These are phyloP conservation scores for Drosophila nigromelanica DNA, from an alignment of 1,140 invertebrate genomes.

Conservation along the genomic window DNA sequence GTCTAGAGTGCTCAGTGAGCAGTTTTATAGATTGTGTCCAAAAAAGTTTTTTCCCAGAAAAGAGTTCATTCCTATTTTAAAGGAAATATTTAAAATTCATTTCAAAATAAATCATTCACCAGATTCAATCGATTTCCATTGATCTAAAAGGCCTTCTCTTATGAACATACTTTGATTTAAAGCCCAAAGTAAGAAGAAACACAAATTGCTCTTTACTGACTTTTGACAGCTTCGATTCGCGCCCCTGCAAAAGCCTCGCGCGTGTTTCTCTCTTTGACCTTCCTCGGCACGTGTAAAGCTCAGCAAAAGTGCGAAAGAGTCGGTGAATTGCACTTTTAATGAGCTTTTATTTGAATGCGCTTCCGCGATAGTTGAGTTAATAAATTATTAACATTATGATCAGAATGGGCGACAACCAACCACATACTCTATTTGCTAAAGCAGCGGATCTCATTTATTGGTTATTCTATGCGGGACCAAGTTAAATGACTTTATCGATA, in stretches of 20 bases:
- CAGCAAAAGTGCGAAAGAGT: slow-evolving; percentile 27
- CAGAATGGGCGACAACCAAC: neutral
- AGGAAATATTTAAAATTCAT: neutral
- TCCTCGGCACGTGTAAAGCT: slow-evolving; percentile 61
- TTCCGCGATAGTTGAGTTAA: slow-evolving; percentile 79
- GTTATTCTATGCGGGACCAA: neutral
- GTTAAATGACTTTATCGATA: neutral
- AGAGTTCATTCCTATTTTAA: neutral
- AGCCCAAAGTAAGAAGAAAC: neutral
- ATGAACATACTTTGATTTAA: slow-evolving; percentile 22
- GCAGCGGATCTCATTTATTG: too few relatives aligned
- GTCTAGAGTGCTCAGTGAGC: neutral
- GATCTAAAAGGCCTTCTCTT: slow-evolving; percentile 17
- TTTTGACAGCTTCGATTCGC: slow-evolving; percentile 24
- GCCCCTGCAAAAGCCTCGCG: slow-evolving; percentile 12
- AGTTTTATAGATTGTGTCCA: slow-evolving; percentile 3
- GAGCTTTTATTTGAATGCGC: slow-evolving; percentile 67
- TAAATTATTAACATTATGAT: slow-evolving; percentile 61
- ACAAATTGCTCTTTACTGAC: slow-evolving; percentile 14
- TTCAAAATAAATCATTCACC: neutral
- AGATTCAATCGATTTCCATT: neutral
- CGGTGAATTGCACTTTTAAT: slow-evolving; percentile 64
- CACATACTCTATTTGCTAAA: neutral
- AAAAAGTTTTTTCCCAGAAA: too few relatives aligned
- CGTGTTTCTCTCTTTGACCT: slow-evolving; percentile 52